Evolutionary conservation across 37 sponge, comb jelly and placozoan species (phyloP).

Genomic region (Amphimedon queenslandica): DNA sequence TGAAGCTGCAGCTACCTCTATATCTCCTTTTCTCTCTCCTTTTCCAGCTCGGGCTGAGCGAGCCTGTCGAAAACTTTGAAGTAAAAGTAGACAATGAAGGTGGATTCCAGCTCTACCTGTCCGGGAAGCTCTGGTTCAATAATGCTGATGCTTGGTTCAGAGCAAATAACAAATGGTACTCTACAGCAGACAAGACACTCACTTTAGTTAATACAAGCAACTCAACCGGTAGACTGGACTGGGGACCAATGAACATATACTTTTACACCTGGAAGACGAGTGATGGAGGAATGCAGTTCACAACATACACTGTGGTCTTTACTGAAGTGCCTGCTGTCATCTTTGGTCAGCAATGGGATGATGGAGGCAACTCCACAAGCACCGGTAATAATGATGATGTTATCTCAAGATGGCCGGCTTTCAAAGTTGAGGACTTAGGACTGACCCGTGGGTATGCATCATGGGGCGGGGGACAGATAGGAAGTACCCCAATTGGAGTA

Average conservation of each 20-base stretch:
- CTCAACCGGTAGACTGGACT: not conserved
- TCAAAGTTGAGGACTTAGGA: no score
- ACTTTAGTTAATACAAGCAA: not conserved
- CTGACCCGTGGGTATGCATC: no score
- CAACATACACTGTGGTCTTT: slow-evolving; percentile 25
- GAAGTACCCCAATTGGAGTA: no score
- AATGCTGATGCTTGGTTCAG: slow-evolving; percentile 19
- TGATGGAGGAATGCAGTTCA: not conserved
- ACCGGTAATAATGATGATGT: not conserved
- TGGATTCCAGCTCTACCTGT: slow-evolving; percentile 15
- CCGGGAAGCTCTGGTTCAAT: slow-evolving; percentile 27
- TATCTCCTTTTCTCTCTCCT: no score
- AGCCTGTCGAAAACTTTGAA: no score
- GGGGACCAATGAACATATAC: not conserved
- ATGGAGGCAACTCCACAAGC: no score
- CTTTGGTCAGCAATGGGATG: slow-evolving; percentile 6
- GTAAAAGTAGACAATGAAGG: no score
- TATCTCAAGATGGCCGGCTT: no score
- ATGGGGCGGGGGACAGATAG: no score
- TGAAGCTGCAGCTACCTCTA: no score
- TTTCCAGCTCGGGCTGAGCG: no score
- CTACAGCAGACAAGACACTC: slow-evolving; percentile 4
- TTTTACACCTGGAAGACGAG: not conserved
- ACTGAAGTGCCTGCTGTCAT: slow-evolving; percentile 19
- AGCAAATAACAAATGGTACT: slow-evolving; percentile 9